Evolutionary conservation across 2,888 invertebrate species (phyloP).

Genomic region (Erynnis tages): DNA sequence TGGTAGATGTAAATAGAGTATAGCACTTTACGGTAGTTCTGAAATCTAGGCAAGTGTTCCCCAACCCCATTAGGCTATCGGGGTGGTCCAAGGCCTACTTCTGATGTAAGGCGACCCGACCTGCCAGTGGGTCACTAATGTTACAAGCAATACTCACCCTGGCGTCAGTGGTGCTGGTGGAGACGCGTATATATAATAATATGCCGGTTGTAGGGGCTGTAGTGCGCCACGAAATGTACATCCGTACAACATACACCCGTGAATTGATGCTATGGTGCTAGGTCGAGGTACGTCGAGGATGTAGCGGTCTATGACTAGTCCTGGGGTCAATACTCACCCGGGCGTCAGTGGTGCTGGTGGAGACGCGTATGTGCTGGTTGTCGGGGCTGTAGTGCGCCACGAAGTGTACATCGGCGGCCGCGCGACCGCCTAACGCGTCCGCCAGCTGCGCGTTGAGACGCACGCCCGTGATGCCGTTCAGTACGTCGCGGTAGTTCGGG

Average conservation of each 20-base stretch:
- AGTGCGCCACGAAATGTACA: constrained; percentile 87
- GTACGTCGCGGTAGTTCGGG: constrained; percentile 81
- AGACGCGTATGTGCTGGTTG: constrained; percentile 91
- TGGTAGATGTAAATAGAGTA: too few relatives aligned
- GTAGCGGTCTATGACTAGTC: too few relatives aligned
- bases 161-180: constrained; percentile 91
- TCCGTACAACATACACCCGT: too few relatives aligned
- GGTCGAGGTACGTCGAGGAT: too few relatives aligned
- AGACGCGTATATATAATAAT: constrained; percentile 92
- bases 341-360: constrained; percentile 91
- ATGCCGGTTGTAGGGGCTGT: constrained; percentile 91
- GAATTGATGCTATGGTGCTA: too few relatives aligned
- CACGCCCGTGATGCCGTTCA: constrained; percentile 85
- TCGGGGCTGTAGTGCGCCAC: constrained; percentile 90
- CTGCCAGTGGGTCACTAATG: too few relatives aligned
- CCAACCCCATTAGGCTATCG: too few relatives aligned
- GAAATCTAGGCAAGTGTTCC: too few relatives aligned
- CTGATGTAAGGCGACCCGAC: too few relatives aligned
- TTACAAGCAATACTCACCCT: constrained; percentile 74
- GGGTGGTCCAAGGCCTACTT: too few relatives aligned
- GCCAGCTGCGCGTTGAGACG: constrained; percentile 85
- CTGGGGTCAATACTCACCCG: constrained; percentile 74
- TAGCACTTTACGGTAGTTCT: too few relatives aligned
- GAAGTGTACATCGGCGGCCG: constrained; percentile 86
- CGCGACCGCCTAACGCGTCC: constrained; percentile 85